Conservation (phyloP, 2,888 invertebrate genomes). For the Ecliptopera silaceata region DNA sequence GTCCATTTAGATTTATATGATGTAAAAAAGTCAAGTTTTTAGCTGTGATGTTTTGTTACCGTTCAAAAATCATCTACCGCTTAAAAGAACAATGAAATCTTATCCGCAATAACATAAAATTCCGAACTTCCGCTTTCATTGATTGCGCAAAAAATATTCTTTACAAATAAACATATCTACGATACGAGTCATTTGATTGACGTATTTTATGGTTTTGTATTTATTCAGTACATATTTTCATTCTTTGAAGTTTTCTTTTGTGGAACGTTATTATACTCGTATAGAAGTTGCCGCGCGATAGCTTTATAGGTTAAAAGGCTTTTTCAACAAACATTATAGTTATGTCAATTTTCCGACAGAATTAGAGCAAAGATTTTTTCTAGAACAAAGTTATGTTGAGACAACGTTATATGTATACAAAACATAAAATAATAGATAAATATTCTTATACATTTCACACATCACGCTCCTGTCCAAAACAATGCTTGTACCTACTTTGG, state of each 20-base stretch:
- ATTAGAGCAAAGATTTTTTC: neutral
- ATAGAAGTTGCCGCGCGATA: neutral
- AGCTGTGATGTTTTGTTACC: too few species aligned
- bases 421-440: too few species aligned
- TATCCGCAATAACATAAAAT: neutral
- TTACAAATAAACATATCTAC: neutral
- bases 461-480: too few species aligned
- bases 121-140: neutral
- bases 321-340: neutral
- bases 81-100: too few species aligned
- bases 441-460: too few species aligned
- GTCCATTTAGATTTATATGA: too few species aligned
- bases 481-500: too few species aligned
- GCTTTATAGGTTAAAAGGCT: constrained; percentile 3
- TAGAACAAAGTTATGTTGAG: neutral
- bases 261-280: constrained; percentile 8
- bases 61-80: too few species aligned
- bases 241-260: constrained; percentile 10
- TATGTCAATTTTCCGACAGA: too few species aligned
- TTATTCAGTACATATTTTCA: neutral
- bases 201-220: neutral
- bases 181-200: neutral
- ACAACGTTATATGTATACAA: too few species aligned
- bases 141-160: too few species aligned
- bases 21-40: too few species aligned